phyloP scores from a whole-genome alignment of 2,888 invertebrate genomes.

The Meteorus colon region DNA sequence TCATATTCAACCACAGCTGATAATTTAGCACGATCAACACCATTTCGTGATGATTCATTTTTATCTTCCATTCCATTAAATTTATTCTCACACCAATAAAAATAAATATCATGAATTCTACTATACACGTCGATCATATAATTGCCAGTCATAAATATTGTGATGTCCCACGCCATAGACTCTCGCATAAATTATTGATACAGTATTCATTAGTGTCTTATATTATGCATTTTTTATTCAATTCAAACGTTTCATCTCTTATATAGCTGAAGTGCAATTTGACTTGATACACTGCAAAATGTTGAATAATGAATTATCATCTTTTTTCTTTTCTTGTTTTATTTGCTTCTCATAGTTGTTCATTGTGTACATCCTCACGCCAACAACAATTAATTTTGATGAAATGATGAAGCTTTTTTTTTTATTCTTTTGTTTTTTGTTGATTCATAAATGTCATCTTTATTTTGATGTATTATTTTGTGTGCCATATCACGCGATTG shows the following conservation, averaged over 20 bases:
- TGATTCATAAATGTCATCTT: background rate
- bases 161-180: conserved; percentile 11
- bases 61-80: conserved; percentile 18
- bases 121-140: conserved; percentile 25
- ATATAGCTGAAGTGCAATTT: background rate
- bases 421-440: background rate
- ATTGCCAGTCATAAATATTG: conserved; percentile 33
- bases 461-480: background rate
- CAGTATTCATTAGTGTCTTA: conserved; percentile 28
- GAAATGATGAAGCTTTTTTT: background rate
- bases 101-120: conserved; percentile 11
- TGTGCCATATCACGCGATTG: conserved; percentile 51
- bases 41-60: background rate
- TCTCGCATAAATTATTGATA: conserved; percentile 26
- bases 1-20: too few species aligned
- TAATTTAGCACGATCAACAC: too few species aligned
- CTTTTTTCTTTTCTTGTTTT: conserved; percentile 14
- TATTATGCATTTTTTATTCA: conserved; percentile 1
- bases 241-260: background rate
- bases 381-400: conserved; percentile 23
- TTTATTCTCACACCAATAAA: conserved; percentile 16
- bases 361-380: background rate
- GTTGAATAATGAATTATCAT: background rate
- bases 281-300: background rate
- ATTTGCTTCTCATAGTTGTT: background rate